Percentiles rank a stretch among this genome's conserved stretches.
Evolutionary conservation across 2,113 vertebrate species (phyloP).

Genomic region (Dissostichus mawsoni): DNA sequence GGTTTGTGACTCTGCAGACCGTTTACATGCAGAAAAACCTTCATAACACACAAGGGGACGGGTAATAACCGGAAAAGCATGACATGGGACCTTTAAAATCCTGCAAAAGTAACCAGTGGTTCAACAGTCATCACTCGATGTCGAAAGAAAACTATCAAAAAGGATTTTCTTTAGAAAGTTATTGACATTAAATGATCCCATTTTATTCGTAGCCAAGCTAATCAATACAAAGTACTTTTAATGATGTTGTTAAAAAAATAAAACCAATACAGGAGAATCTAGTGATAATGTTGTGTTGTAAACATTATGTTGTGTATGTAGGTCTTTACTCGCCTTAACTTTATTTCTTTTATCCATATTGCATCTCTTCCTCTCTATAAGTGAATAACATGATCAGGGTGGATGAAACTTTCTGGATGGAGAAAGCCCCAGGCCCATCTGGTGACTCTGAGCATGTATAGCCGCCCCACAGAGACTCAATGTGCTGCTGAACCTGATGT

Average conservation of each 20-base stretch:
- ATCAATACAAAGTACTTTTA: not conserved
- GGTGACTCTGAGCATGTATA: conserved; percentile 21
- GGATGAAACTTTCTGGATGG: conserved; percentile 31
- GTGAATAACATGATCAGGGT: conserved; percentile 50
- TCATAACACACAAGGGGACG: too few species aligned
- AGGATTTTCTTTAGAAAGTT: not conserved
- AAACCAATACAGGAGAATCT: not conserved
- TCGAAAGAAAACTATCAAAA: too few species aligned
- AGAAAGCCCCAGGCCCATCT: conserved; percentile 37
- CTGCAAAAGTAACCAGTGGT: not conserved
- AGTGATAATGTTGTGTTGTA: not conserved
- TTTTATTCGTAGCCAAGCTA: not conserved
- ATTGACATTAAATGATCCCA: not conserved
- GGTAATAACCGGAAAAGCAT: too few species aligned
- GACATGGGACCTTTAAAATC: not conserved
- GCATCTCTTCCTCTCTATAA: conserved; percentile 65
- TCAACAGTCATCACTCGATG: not conserved
- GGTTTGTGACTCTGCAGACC: too few species aligned
- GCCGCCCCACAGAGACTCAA: conserved; percentile 14
- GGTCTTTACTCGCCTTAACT: conserved; percentile 17
- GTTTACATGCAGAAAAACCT: too few species aligned
- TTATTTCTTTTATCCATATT: conserved; percentile 46
- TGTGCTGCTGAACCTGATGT: conserved; percentile 2
- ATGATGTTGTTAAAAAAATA: not conserved
- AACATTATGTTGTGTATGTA: conserved; percentile 11